Evolutionary conservation across 2,888 invertebrate genomes (phyloP).

Genomic region (Arenicola marina): DNA sequence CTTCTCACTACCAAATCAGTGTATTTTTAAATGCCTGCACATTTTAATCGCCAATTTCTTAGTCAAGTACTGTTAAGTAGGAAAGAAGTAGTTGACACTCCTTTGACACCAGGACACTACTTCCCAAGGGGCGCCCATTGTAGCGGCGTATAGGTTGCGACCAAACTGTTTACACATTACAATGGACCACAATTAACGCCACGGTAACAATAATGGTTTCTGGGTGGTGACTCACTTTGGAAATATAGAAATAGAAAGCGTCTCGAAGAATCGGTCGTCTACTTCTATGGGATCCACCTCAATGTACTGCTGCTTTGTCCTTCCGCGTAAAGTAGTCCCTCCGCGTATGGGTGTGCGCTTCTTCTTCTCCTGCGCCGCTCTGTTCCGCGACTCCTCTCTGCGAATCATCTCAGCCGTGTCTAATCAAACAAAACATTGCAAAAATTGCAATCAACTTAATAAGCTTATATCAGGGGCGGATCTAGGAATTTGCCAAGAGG

Average conservation of each 20-base stretch:
- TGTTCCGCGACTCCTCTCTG: background rate
- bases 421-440: background rate
- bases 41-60: too few relatives aligned
- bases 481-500: too few relatives aligned
- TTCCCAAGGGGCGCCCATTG: too few relatives aligned
- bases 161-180: too few relatives aligned
- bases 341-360: background rate
- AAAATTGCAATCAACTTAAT: background rate
- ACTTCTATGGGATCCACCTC: conserved; percentile 22
- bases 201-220: too few relatives aligned
- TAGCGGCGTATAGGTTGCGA: too few relatives aligned
- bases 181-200: too few relatives aligned
- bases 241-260: background rate
- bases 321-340: conserved; percentile 13
- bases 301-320: conserved; percentile 14
- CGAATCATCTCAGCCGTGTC: conserved; percentile 10
- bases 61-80: too few relatives aligned
- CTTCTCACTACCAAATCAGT: too few relatives aligned
- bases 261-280: conserved; percentile 14
- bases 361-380: background rate
- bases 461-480: background rate
- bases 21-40: too few relatives aligned
- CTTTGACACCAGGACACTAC: too few relatives aligned
- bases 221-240: background rate
- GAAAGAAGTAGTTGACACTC: too few relatives aligned